A percentile compares a stretch with the other conserved stretches of the same genome.
Evolutionary conservation across 2,888 invertebrate species (phyloP).

Genomic region (Drosophila pegasa): DNA sequence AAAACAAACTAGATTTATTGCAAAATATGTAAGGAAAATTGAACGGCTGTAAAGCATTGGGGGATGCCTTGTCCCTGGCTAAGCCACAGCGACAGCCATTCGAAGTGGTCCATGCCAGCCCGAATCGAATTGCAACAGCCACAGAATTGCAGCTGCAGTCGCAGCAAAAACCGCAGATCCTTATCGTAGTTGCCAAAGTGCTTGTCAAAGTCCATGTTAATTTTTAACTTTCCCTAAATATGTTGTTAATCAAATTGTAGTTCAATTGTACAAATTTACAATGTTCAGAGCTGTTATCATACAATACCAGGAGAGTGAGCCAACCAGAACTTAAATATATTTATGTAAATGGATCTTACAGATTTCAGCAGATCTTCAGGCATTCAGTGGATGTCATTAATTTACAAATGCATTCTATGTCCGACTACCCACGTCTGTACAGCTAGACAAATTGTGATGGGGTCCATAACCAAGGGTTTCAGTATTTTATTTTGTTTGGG

Average conservation of each 20-base stretch:
- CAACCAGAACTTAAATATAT: neutral
- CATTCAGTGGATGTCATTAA: neutral
- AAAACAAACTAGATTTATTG: no score
- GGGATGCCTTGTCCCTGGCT: no score
- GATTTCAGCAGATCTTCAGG: neutral
- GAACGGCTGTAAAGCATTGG: no score
- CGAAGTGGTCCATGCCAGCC: no score
- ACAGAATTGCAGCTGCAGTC: no score
- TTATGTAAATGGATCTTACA: neutral
- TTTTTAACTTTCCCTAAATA: neutral
- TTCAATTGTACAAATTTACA: neutral
- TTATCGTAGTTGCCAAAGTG: neutral
- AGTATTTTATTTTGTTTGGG: neutral
- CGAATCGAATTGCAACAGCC: no score
- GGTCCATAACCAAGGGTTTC: slow-evolving; percentile 18
- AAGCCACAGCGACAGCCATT: no score
- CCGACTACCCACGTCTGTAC: neutral
- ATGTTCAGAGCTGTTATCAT: neutral
- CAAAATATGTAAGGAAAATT: no score
- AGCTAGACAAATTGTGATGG: neutral
- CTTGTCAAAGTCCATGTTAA: slow-evolving; percentile 6
- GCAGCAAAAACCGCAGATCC: no score
- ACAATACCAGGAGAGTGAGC: neutral
- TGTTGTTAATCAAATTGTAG: neutral
- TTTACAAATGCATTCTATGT: slow-evolving; percentile 3